phyloP scores from a whole-genome alignment of 2,797 vertebrate genomes.

The Microhierax caerulescens region DNA sequence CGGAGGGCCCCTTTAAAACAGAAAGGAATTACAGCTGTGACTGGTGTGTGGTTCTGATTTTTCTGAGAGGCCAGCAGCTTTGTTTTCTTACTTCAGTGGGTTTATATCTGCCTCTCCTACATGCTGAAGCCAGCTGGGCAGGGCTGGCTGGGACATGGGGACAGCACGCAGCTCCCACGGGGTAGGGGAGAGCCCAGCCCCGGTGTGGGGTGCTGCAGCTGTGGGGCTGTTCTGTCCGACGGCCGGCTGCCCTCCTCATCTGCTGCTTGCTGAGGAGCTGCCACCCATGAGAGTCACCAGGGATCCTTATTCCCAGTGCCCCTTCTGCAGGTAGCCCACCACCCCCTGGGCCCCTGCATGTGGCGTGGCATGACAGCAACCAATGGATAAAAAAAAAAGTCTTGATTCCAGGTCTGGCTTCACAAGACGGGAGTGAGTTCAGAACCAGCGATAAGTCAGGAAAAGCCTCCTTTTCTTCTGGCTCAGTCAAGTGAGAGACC shows the following conservation, averaged over 20 bases:
- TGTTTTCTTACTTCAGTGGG: neutral
- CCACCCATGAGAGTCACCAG: neutral
- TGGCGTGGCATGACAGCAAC: neutral
- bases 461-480: neutral
- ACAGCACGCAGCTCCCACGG: fast-evolving
- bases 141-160: neutral
- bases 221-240: fast-evolving
- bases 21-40: neutral
- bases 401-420: neutral
- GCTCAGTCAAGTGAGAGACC: neutral
- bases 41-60: neutral
- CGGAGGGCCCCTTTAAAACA: neutral
- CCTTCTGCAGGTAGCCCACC: neutral
- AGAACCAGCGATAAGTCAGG: neutral
- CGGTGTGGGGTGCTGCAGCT: fast-evolving
- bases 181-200: neutral
- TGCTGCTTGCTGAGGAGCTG: neutral
- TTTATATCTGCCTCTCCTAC: neutral
- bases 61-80: neutral
- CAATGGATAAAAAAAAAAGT: neutral
- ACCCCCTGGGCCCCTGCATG: fast-evolving
- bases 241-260: neutral
- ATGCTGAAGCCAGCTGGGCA: neutral
- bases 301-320: neutral
- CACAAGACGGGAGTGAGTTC: neutral